Percentiles rank a stretch among this genome's conserved stretches.
Evolutionary conservation across 1,140 invertebrate species (phyloP).

Genomic region (Chymomyza costata): DNA sequence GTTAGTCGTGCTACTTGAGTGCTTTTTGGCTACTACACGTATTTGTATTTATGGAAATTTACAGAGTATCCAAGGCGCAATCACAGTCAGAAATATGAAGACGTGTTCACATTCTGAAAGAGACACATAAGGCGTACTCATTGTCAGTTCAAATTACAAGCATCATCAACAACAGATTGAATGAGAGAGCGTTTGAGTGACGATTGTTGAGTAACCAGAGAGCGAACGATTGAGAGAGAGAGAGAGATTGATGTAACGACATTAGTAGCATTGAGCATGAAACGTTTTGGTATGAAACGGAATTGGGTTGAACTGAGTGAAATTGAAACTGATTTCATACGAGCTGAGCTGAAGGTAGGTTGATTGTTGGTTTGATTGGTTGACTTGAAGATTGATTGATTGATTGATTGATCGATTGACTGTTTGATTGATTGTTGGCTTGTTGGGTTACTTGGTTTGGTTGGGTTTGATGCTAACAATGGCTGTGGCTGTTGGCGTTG

Average conservation of each 20-base stretch:
- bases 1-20: slow-evolving; percentile 32
- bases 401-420: neutral
- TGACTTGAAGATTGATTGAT: slow-evolving; percentile 3
- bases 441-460: no score
- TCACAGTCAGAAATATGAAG: slow-evolving; percentile 75
- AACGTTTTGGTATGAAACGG: no score
- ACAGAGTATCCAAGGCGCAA: slow-evolving; percentile 73
- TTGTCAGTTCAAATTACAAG: slow-evolving; percentile 69
- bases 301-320: no score
- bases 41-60: slow-evolving; percentile 50
- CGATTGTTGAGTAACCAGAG: no score
- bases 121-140: slow-evolving; percentile 74
- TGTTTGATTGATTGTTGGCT: slow-evolving; percentile 17
- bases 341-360: slow-evolving; percentile 19
- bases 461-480: slow-evolving; percentile 53
- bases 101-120: slow-evolving; percentile 74
- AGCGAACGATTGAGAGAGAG: neutral
- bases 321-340: slow-evolving; percentile 26
- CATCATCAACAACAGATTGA: slow-evolving; percentile 64
- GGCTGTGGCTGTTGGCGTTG: slow-evolving; percentile 28
- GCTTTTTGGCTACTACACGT: slow-evolving; percentile 27
- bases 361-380: slow-evolving; percentile 13
- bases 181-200: neutral
- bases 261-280: slow-evolving; percentile 22
- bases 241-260: no score